Evolutionary conservation across 2,888 invertebrate genomes (phyloP).

Genomic region (Latheticus oryzae): DNA sequence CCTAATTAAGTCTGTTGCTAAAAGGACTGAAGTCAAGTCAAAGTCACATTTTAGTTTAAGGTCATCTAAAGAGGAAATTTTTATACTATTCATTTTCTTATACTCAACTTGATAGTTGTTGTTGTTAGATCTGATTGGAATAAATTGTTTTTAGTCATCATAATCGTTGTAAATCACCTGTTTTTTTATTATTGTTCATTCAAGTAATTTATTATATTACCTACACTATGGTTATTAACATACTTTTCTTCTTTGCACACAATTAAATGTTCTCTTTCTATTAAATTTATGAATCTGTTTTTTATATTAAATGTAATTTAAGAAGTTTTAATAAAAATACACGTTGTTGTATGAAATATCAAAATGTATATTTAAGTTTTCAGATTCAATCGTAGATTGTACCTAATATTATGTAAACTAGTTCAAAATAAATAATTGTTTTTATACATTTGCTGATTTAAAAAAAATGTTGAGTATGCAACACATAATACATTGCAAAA

Average conservation of each 20-base stretch:
- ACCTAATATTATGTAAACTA: conserved; percentile 51
- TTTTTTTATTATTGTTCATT: conserved; percentile 18
- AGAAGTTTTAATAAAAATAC: conserved; percentile 12
- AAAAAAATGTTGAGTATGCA: no score
- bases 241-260: no score
- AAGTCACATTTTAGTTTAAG: conserved; percentile 19
- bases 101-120: conserved; percentile 32
- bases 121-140: conserved; percentile 36
- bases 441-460: conserved; percentile 41
- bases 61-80: conserved; percentile 19
- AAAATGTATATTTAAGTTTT: conserved; percentile 55
- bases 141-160: conserved; percentile 17
- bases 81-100: conserved; percentile 16
- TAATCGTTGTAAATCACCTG: conserved; percentile 12
- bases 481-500: no score
- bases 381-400: conserved; percentile 54
- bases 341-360: no score
- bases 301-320: no score
- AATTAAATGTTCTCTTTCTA: no score
- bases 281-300: no score
- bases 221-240: conserved; percentile 29
- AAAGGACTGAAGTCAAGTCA: conserved; percentile 34
- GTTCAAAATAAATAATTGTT: conserved; percentile 53
- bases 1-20: conserved; percentile 51
- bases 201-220: conserved; percentile 36